phyloP scores from a whole-genome alignment of 2,888 invertebrate genomes.

The Drosophila emarginata region DNA sequence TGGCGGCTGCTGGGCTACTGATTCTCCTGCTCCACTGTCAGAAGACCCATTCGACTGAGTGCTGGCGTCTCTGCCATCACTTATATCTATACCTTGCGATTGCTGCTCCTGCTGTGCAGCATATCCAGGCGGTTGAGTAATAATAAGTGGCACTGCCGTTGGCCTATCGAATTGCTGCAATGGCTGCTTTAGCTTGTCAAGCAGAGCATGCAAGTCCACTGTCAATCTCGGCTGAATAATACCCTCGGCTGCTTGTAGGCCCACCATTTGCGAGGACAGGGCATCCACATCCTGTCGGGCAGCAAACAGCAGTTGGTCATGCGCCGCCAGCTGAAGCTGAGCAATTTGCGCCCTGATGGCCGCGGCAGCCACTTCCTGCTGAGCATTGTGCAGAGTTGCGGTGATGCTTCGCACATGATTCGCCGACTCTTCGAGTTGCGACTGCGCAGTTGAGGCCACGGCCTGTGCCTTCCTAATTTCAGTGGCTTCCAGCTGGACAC shows the following conservation, averaged over 20 bases:
- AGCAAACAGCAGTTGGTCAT: slow-evolving; percentile 82
- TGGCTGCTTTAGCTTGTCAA: slow-evolving; percentile 77
- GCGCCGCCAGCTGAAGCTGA: slow-evolving; percentile 82
- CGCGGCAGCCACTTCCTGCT: slow-evolving; percentile 81
- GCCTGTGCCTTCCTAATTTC: slow-evolving; percentile 81
- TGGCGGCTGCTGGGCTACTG: neutral
- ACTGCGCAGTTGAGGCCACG: slow-evolving; percentile 79
- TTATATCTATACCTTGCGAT: neutral
- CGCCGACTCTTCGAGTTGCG: slow-evolving; percentile 80
- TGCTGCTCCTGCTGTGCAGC: neutral
- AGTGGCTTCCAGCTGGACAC: slow-evolving; percentile 81
- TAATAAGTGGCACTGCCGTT: slow-evolving; percentile 76
- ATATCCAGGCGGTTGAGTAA: slow-evolving; percentile 37
- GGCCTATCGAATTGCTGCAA: slow-evolving; percentile 71
- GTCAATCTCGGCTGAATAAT: slow-evolving; percentile 72
- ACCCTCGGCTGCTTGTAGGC: slow-evolving; percentile 80
- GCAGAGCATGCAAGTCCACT: slow-evolving; percentile 73
- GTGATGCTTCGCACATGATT: slow-evolving; percentile 81
- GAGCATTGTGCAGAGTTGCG: slow-evolving; percentile 80
- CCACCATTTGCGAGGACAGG: slow-evolving; percentile 81
- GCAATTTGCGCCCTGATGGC: slow-evolving; percentile 82
- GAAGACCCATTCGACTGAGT: neutral
- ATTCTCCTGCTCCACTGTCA: neutral
- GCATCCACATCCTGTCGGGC: slow-evolving; percentile 82
- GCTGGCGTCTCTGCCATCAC: neutral